Evolutionary conservation across 2,113 vertebrate species (phyloP), one percentile per base, ranked within the genome.

Genomic region (Apaloderma vittatum): DNA sequence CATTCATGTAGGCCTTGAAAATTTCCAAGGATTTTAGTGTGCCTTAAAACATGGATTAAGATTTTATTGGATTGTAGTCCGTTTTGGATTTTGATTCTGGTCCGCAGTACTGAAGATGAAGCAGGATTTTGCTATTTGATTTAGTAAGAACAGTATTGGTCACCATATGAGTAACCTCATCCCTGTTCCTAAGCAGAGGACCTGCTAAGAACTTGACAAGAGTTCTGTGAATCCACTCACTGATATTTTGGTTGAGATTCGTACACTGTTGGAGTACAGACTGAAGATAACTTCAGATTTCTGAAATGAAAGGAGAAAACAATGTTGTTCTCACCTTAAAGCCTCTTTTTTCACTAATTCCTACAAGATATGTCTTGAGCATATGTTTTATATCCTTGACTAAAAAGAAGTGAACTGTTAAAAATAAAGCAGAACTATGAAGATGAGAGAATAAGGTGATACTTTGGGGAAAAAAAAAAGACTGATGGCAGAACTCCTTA

Each of bases 291-390:
- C 27, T 88, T 70, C 43, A 57, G 34, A 78, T 75, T 91, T 79
- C 74, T 94, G 70, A 88, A 86, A 86, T 73, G 11, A 87, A 86
- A 93, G 17, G 22, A 6, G 34, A 89, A 89, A 86, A 32, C 22
- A 77, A 62, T 21, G 17, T 86, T 81, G 15, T 93, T 93, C 72
- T 74, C 83, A 95, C 61, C 83, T 80, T 95, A 70, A 92, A 84
- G 34, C 12, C n/a, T 71, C 22, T 63, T 65, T 76, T 86, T 70
- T 84, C 78, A 81, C 57, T 97, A 92, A 77, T 94, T 94, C 32
- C 59, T 37, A 4, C 67, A 96, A 95, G 81, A 54, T 48, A 12
- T 12, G 27, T 87, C 67, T 95, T 82, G 4, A 72, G 29, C 76
- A 77, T 51, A 29, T 84, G 65, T 82, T 95, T 89, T 75, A 37